Base-by-base conservation (phyloP, 2,888 invertebrate species). In the Leucoma salicis region DNA sequence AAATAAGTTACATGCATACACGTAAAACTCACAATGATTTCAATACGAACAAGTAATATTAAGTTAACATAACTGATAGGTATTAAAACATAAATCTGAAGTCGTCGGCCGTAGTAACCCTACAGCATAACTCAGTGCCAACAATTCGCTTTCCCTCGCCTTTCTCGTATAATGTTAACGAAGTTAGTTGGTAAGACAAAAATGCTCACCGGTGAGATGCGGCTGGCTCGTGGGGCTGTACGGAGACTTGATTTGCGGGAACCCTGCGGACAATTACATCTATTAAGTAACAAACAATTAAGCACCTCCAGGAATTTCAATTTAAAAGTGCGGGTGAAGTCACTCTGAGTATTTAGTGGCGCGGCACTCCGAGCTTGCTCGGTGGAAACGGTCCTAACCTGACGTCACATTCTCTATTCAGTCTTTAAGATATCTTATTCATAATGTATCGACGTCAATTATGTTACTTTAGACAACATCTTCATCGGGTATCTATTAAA, bases 211-310 rank as follows among this genome's bases (percentile, higher is more conserved):
- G 72, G 91, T 82, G 66, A 92, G 89, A 66, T 92, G 92, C 42
- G 91, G 91, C 69, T 92, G 92, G 50, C 90, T 88, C 52, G 73
- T 65, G 35, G 92, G 91, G 71, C 92, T 92, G 88, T 93, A 93
- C 31, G 92, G 91, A 31, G 92, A 92, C 84, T 93, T 93, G 74
- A 93, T 90, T 74, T 93, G 92, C 59, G 92, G 91, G 80, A 93
- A 92, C 52, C 92, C 93, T 93, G 91, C 55, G 74, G 79, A 83
- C 66, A 69, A 67, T 61, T 58, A 67, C 49, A 52, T 70, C 70
- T 70, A 77, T 79, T 77, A 77, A 73, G 64, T 61, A 55, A 66
- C 72, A 64, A 68, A 68, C 73, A 74, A 71, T 71, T 65, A 66
- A 63, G 45, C 52, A 59, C 63, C 57, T 52, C 46, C 50, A 63